Evolutionary conservation across 2,888 invertebrate species (phyloP), one percentile per base, ranked within the genome.

Genomic region (Tiliacea aurago): DNA sequence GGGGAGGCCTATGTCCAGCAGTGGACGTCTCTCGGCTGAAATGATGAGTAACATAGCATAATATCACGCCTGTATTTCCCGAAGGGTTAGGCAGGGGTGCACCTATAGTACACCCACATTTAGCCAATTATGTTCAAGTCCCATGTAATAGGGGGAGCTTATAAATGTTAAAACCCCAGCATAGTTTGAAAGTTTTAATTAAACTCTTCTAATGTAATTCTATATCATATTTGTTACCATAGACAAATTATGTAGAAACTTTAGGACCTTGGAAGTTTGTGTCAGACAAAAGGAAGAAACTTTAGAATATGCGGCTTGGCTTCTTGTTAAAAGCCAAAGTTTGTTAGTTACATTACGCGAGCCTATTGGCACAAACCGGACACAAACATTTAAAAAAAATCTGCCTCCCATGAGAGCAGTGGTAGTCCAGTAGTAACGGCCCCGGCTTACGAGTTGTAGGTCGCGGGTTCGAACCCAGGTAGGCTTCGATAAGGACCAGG

Each of bases 171-270:
- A 43, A 28, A 20, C 45, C 20, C 23, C 10, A 7, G 20, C 20
- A 18, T 28, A 41, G 41, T 47, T 66, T 20, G 43, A 75, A 76
- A 33, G 66, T 76, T 76, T 76, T 51, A 68, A 76, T 76, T 76
- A 62, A 62, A 76, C 18, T 51, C 55, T 20, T 62, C 18, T 62
- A 43, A n/a, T 45, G 43, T 68, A 45, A 76, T 41, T 62, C 33
- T 33, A 11, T 45, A 23, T 51, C 33, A 65, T 63, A 43, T 61
- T 37, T 33, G 70, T 51, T 70, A 62, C 70, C 20, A 64, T 61
- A n/a, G 11, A 63, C 20, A 64, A 41, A 45, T 61, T 51, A 53
- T 68, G 56, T 66, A 43, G 23, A 56, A 62, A 80, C n/a, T 80
- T 64, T 10, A 15, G 49, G 6, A 10, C 20, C 9, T 67, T 43